phyloP scores from a whole-genome alignment of 2,113 vertebrate species.

The Burhinus oedicnemus region DNA sequence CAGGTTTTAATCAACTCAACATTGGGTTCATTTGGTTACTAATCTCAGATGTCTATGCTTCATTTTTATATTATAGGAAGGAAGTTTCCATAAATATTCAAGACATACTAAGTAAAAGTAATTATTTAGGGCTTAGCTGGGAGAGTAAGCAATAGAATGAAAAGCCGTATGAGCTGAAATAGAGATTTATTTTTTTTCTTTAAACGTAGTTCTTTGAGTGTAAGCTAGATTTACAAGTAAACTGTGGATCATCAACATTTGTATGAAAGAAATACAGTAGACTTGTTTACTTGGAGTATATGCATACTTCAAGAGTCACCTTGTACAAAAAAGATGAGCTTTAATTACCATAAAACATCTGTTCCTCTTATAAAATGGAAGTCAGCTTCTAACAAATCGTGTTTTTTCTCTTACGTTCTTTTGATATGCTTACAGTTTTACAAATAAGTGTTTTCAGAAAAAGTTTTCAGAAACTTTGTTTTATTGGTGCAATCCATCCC shows the following conservation, averaged over 20 bases:
- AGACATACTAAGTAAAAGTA: conserved; percentile 24
- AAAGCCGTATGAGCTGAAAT: not conserved
- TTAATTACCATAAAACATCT: conserved; percentile 65
- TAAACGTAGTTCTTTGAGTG: not conserved
- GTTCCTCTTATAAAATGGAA: conserved; percentile 29
- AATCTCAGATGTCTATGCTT: conserved; percentile 53
- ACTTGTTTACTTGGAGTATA: conserved; percentile 36
- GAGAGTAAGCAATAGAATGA: conserved; percentile 7
- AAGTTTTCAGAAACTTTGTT: not conserved
- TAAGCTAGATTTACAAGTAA: conserved; percentile 36
- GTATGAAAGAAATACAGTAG: not conserved
- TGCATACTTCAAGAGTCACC: conserved; percentile 1
- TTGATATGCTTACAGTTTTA: not conserved
- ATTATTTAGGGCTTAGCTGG: conserved; percentile 38
- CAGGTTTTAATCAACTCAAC: conserved; percentile 62
- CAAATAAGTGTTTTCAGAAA: not conserved
- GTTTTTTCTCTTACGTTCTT: not conserved
- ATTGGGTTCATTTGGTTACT: conserved; percentile 53
- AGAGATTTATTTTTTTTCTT: not conserved
- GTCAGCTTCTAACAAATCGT: not conserved
- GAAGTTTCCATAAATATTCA: conserved; percentile 56
- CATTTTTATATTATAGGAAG: conserved; percentile 26
- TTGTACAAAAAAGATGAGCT: conserved; percentile 39
- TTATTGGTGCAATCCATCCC: not conserved
- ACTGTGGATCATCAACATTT: not conserved